Base-by-base conservation (phyloP, 2,888 invertebrate genomes). In the Dolomedes plantarius region DNA sequence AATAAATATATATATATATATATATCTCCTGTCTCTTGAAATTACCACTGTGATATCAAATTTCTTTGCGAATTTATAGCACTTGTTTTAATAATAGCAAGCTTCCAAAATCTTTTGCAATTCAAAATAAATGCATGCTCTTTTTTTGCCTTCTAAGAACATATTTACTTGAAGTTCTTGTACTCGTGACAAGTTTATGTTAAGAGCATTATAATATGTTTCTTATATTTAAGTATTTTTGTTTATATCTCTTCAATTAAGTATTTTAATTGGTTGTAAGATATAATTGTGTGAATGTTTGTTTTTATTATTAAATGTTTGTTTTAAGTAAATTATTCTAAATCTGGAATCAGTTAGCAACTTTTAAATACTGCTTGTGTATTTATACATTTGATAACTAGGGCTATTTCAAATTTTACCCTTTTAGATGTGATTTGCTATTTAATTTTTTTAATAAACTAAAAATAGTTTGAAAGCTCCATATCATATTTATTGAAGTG, bases 21-120 rank as follows among this genome's bases (percentile, higher is more conserved):
- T 39, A 77, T 75, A 31, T 64, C 83, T 83, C 77, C 77, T 83
- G 50, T 82, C 71, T 83, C 36, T 72, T 77, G 65, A 64, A 83
- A 72, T 77, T 72, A 67, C 72, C 67, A 77, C 83, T 83, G 83
- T 83, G 83, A 83, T 83, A 83, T 83, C 82, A 74, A 73, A 73
- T 75, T 82, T 46, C 74, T 80, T 31, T n/a, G n/a, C 28, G 72
- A 46, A 32, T 41, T 46, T 65, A 32, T 67, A 75, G 41, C 65
- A 67, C 65, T 32, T 67, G 31, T 67, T 64, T 46, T 46, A 46
- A 16, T 56, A 23, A 56, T 56, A 23, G 56, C 56, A 23, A 56
- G 23, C 2, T 36, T 36, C 5, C 9, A 9, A 23, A 23, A 23
- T 16, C 23, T 56, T 56, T 56, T 19, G 9, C 46, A 11, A 23